Evolutionary conservation across 1,140 invertebrate genomes (phyloP).

Genomic region (Meloidogyne chitwoodi): DNA sequence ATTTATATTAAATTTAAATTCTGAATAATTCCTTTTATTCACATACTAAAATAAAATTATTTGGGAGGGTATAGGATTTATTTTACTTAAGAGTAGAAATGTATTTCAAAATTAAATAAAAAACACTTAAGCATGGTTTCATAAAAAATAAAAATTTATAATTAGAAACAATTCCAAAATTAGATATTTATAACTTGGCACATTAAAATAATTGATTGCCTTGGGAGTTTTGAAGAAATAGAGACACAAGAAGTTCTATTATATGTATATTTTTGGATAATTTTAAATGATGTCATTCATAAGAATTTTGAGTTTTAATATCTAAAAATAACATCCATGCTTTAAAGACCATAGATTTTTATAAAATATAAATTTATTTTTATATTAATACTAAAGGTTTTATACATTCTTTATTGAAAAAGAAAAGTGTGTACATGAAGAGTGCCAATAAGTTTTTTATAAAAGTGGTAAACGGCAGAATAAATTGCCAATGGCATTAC

Average conservation of each 20-base stretch:
- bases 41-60: not conserved
- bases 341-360: too few relatives aligned
- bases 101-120: too few relatives aligned
- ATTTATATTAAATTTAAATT: not conserved
- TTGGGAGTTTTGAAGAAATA: not conserved
- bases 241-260: not conserved
- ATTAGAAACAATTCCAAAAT: not conserved
- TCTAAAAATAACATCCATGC: too few relatives aligned
- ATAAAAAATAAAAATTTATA: not conserved
- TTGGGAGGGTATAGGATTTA: not conserved
- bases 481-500: not conserved
- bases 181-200: not conserved
- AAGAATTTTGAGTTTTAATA: too few relatives aligned
- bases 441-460: not conserved
- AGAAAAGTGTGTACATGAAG: not conserved
- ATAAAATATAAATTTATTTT: too few relatives aligned
- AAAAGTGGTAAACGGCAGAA: not conserved
- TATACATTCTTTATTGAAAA: too few relatives aligned
- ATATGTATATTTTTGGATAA: not conserved
- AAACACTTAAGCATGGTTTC: too few relatives aligned
- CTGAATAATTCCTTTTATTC: not conserved
- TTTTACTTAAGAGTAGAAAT: not conserved
- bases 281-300: not conserved
- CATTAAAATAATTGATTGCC: not conserved
- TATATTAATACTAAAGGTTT: too few relatives aligned